Evolutionary conservation across 1,140 invertebrate genomes (phyloP), one percentile per base, ranked within the genome.

Genomic region (Epicauta chinensis): DNA sequence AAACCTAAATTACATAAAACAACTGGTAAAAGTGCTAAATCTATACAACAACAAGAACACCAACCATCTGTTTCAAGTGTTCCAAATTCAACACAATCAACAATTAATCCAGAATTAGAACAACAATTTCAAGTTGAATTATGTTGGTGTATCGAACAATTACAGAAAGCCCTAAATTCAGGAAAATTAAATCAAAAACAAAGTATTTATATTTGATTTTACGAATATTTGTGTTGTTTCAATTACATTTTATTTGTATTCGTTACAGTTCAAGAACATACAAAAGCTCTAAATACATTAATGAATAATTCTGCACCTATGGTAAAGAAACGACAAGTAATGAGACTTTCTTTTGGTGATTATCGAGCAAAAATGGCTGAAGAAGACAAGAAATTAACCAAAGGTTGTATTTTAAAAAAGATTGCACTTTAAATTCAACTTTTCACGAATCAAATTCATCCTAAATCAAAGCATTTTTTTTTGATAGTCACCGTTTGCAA

Each of bases 131-230:
- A 87, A 65, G 54, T 84, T 13, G 84, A 88, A 65, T 65, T 87
- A 13, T 84, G 78, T 61, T 88, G 84, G 84, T 88, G 84, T 59
- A 81, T 87, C 44, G 81, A 86, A 59, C 82, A 86, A 53, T 63
- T 87, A 40, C 77, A 87, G 66, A 67, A 57, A 16, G 73, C 74
- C 5, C 68, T 87, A 23, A 60, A 62, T 11, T 73, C 73, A 11
- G 77, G 77, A 34, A 85, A 84, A 61, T 70, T 84, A 14, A 76
- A 73, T 40, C 73, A 78, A 23, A 84, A 79, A 68, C 77, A 84
- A 75, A 63, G 77, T 81, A 72, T 35, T 47, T 45, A 29, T 29
- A 12, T 7, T 44, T 49, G n/a, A 36, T 16, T 35, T 44, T 44
- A 43, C 34, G 17, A 58, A 39, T 38, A 39, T 31, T 16, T 30